Percentiles rank a stretch among this genome's conserved stretches.
Conservation (phyloP, 2,113 vertebrate genomes). For the Dinomys branickii region DNA sequence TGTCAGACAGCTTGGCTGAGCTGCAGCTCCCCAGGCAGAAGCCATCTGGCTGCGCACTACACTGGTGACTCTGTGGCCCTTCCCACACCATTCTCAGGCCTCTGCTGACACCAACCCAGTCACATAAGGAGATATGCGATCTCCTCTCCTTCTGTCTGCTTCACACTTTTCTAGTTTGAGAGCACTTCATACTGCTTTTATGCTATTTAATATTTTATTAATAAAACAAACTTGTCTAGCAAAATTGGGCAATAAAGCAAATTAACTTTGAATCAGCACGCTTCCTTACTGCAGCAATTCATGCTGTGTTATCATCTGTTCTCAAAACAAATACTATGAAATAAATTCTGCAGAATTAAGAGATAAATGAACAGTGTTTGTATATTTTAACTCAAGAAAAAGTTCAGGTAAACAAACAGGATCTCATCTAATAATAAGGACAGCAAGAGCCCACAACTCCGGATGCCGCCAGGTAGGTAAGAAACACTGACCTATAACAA, state of each 20-base stretch:
- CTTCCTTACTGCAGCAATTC: constrained; percentile 80
- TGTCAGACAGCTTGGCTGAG: constrained; percentile 76
- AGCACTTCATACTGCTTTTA: constrained; percentile 58
- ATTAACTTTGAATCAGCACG: constrained; percentile 84
- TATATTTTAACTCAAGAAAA: constrained; percentile 53
- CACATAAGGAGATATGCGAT: neutral
- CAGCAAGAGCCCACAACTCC: neutral
- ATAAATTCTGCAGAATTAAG: constrained; percentile 65
- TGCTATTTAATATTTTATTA: constrained; percentile 65
- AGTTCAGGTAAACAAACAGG: constrained; percentile 57
- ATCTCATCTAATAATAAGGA: constrained; percentile 28
- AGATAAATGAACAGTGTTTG: constrained; percentile 39
- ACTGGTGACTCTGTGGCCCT: constrained; percentile 64
- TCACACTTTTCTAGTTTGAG: constrained; percentile 14
- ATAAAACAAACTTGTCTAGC: constrained; percentile 70
- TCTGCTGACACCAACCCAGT: constrained; percentile 23
- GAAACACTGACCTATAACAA: constrained; percentile 33
- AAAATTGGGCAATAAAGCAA: constrained; percentile 77
- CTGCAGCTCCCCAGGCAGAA: constrained; percentile 79
- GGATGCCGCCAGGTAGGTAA: neutral
- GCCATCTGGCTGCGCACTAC: constrained; percentile 82
- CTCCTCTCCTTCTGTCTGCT: neutral
- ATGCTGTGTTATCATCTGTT: constrained; percentile 88
- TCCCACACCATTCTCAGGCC: neutral
- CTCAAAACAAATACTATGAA: constrained; percentile 49